These are phyloP conservation scores for Cyanocitta stelleri DNA, from an alignment of 2,113 vertebrate species.

Conservation along the genomic window DNA sequence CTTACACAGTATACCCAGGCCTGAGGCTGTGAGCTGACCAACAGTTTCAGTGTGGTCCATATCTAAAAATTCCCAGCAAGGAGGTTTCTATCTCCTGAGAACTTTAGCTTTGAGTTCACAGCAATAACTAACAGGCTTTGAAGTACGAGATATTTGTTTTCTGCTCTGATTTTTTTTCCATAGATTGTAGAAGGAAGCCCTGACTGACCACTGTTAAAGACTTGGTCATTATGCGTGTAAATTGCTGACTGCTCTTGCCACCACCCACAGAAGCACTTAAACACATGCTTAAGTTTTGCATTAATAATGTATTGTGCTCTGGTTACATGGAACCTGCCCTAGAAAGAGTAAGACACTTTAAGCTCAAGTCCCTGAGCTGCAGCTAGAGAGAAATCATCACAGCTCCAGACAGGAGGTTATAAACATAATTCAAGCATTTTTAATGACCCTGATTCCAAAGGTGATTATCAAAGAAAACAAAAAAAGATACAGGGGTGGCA, in stretches of 20 bases:
- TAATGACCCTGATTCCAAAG: background rate
- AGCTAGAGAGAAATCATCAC: background rate
- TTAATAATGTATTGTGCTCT: background rate
- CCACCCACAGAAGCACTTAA: background rate
- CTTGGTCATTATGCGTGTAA: background rate
- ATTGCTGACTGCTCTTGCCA: background rate
- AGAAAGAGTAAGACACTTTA: background rate
- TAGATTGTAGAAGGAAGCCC: background rate
- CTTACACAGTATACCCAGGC: fast-evolving
- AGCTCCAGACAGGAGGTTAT: background rate
- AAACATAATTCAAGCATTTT: background rate
- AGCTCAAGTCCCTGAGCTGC: background rate
- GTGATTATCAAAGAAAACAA: background rate
- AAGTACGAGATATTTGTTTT: background rate
- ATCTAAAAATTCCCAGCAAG: background rate
- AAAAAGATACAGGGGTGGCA: background rate
- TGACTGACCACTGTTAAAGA: background rate
- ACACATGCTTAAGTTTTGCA: background rate
- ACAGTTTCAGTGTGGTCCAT: background rate
- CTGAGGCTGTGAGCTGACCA: background rate
- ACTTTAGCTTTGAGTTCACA: background rate
- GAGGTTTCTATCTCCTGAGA: background rate
- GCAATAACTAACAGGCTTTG: background rate
- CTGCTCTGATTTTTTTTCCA: background rate
- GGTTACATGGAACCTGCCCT: background rate